Conservation (phyloP, 2,797 vertebrate species). For the Sarcophilus harrisii region DNA sequence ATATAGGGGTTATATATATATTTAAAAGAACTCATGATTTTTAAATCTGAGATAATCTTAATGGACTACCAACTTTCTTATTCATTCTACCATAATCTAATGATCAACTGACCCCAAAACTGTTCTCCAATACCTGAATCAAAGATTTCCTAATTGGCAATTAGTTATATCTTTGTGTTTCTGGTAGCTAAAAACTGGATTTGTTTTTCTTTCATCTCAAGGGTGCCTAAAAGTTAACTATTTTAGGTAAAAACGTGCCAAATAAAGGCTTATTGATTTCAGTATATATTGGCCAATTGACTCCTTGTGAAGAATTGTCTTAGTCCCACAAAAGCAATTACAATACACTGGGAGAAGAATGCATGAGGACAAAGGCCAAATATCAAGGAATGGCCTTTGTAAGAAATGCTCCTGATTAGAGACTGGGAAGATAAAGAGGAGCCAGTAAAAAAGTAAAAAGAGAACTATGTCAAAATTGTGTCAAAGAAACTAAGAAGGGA, state of each 20-base stretch:
- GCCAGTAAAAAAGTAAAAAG: neutral
- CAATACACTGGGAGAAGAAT: neutral
- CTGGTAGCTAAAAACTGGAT: neutral
- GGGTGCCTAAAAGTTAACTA: neutral
- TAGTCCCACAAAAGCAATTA: neutral
- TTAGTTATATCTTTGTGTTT: neutral
- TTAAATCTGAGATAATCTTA: too few relatives aligned
- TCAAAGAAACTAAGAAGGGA: neutral
- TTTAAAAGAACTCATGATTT: too few relatives aligned
- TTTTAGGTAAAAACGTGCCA: neutral
- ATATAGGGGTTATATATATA: too few relatives aligned
- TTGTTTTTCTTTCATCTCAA: neutral
- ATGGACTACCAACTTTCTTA: too few relatives aligned
- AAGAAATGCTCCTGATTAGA: neutral
- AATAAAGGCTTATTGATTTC: neutral
- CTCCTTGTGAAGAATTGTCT: neutral
- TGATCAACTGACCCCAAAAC: neutral
- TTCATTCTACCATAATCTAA: neutral
- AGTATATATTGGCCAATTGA: neutral
- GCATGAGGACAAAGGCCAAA: neutral
- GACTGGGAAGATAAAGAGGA: neutral
- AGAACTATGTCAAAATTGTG: neutral
- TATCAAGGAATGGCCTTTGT: neutral
- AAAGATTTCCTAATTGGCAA: neutral
- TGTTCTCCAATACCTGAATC: neutral